Evolutionary conservation across 2,113 vertebrate genomes (phyloP), one percentile per base, ranked within the genome.

Genomic region (Stegostoma tigrinum): DNA sequence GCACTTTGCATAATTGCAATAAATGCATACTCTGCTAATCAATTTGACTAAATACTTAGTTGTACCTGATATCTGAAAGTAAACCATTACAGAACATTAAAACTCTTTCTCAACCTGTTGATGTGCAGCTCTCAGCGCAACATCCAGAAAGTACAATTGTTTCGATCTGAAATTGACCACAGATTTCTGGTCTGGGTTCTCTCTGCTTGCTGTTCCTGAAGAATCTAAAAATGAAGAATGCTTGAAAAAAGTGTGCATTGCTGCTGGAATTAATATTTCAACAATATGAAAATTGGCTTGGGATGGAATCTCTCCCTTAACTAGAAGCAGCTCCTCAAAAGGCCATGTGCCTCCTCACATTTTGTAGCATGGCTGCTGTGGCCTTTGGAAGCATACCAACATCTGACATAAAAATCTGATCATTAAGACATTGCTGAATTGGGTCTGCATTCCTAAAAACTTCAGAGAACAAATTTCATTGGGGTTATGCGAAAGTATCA

Each of bases 331-430:
- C 67, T 75, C 67, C 72, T 95, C 68, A 72, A 95, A 45, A 95
- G 23, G 45, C 27, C 67, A 70, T 94, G 67, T 45, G 24, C 93
- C 23, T 70, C 2, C 38, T 68, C 34, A 94, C 38, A 68, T 72
- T 95, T 72, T 95, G 66, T 52, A 48, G 94, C 23, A 24, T 30
- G 66, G 38, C 93, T 70, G 93, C 70, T 94, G 45, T 15, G 21
- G 17, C 42, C 94, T 95, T 72, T 70, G 68, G 94, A 95, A 95
- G 52, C 94, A 34, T 48, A 72, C 67, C 94, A 95, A 42, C 94
- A 95, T 67, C 42, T 95, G 94, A 94, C 66, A 48, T 2, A 94
- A 68, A 94, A 94, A 94, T 70, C 93, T 45, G 93, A 95, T 45
- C 72, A 93, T 66, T 93, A 93, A 72, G 42, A 42, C 94, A 72